Evolutionary conservation across 2,113 vertebrate genomes (phyloP).

Genomic region (Sylvia atricapilla): DNA sequence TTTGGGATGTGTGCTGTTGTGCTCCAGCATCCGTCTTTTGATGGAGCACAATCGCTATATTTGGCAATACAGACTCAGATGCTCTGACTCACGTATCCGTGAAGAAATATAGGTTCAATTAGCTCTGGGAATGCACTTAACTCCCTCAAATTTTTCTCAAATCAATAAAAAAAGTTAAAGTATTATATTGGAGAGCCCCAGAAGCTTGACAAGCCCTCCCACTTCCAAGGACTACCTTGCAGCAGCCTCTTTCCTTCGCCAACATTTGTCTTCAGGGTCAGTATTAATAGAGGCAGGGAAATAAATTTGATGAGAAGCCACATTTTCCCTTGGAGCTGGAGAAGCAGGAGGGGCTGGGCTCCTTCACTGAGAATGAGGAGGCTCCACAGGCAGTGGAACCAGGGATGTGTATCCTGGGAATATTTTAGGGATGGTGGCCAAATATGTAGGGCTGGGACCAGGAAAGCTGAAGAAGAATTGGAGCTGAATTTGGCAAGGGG

Average conservation of each 20-base stretch:
- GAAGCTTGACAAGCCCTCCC: not conserved
- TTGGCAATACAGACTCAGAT: not conserved
- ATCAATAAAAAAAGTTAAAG: slow-evolving; percentile 5
- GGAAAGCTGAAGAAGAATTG: not conserved
- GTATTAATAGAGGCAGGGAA: not conserved
- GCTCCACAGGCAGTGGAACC: not conserved
- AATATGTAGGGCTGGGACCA: not conserved
- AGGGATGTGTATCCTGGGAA: not conserved
- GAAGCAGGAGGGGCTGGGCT: not conserved
- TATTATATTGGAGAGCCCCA: not conserved
- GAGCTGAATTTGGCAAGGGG: not conserved
- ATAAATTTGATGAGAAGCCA: not conserved
- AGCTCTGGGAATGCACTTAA: slow-evolving; percentile 2
- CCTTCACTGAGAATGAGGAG: not conserved
- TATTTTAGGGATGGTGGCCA: not conserved
- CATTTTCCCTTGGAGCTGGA: not conserved
- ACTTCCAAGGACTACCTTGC: not conserved
- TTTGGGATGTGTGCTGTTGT: not conserved
- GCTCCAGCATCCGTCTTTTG: not conserved
- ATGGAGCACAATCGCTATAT: not conserved
- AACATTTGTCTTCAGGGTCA: not conserved
- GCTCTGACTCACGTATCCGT: slow-evolving; percentile 33
- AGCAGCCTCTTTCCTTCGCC: not conserved
- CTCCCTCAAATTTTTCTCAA: not conserved
- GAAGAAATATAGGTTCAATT: slow-evolving; percentile 44